These are phyloP conservation scores for Chauna torquata DNA, from an alignment of 2,113 vertebrate genomes.

Conservation along the genomic window DNA sequence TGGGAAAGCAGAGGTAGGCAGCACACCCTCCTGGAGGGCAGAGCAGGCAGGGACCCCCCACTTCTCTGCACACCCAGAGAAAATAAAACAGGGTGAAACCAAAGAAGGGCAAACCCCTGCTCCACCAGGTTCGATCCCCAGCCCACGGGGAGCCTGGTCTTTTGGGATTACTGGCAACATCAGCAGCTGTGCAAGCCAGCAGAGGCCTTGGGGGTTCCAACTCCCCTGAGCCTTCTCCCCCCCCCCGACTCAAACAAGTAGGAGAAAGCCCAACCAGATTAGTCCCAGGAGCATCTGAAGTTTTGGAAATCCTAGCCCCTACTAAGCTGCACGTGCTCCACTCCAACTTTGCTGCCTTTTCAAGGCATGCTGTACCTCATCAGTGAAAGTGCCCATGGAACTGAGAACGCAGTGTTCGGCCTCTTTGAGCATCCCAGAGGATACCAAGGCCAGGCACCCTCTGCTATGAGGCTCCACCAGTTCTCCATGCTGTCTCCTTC, in stretches of 20 bases:
- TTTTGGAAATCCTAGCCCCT: background rate
- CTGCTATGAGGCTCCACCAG: too few relatives aligned
- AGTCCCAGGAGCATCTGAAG: background rate
- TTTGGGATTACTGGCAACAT: background rate
- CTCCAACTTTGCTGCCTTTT: background rate
- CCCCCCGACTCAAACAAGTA: background rate
- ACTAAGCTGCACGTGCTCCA: background rate
- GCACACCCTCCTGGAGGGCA: background rate
- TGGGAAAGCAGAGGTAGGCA: background rate
- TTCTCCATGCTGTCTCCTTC: background rate
- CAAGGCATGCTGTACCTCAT: background rate
- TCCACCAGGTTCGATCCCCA: background rate
- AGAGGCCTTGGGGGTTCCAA: background rate
- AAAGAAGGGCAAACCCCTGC: background rate
- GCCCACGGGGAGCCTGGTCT: background rate
- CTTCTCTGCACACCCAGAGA: background rate
- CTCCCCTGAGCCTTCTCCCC: background rate
- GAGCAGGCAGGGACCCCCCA: background rate
- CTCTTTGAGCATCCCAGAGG: background rate
- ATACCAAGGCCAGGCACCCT: background rate
- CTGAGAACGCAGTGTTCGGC: fast-evolving
- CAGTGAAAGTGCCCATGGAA: fast-evolving
- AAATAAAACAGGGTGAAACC: background rate
- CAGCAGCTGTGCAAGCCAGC: background rate
- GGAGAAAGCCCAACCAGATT: background rate